Evolutionary conservation across 2,797 vertebrate genomes (phyloP), one percentile per base, ranked within the genome.

Genomic region (Notolepis coatsorum): DNA sequence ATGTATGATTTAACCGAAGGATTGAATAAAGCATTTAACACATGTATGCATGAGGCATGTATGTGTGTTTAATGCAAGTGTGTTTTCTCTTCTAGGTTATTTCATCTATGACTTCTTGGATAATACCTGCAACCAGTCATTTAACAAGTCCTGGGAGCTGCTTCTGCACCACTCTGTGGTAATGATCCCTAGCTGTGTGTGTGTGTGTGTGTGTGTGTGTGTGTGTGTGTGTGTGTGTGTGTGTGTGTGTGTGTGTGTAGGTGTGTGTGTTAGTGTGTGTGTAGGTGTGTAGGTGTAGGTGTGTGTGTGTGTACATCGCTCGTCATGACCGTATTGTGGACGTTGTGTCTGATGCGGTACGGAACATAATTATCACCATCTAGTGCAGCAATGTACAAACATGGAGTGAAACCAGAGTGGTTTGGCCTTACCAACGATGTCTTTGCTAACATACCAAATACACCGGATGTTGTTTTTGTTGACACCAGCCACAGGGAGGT

Each of bases 121-220:
- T 72, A 85, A 94, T 88, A 46, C 93, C 38, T 75, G 85, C 55
- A 91, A 93, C 71, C 92, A 94, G 87, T 93, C 90, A 50, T 61
- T 94, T 24, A 86, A 72, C 24, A 87, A 93, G 45, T 92, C 91
- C 39, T 95, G 93, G 95, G 92, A 95, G 35, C 89, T 94, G 47
- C 91, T 95, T 31, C 92, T 92, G 68, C 94, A 96, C 81, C 95
- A 94, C 73, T 66, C 82, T 0, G 91, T 93, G 93, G 94, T 95
- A 80, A 93, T 37, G 30, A 35, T 18, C 18, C 23, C 2, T 21
- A 10, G n/a, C 24, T 28, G 33, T 52, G 49, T 38, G 20, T 63
- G 48, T 52, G n/a, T 20, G 18, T 39, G 13, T 8, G 15, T 41
- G 24, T 41, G 5, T 20, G 4, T 43, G 8, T 3, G 25, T 31